Evolutionary conservation across 2,113 vertebrate species (phyloP).

Genomic region (Forbesichthys agassizii): DNA sequence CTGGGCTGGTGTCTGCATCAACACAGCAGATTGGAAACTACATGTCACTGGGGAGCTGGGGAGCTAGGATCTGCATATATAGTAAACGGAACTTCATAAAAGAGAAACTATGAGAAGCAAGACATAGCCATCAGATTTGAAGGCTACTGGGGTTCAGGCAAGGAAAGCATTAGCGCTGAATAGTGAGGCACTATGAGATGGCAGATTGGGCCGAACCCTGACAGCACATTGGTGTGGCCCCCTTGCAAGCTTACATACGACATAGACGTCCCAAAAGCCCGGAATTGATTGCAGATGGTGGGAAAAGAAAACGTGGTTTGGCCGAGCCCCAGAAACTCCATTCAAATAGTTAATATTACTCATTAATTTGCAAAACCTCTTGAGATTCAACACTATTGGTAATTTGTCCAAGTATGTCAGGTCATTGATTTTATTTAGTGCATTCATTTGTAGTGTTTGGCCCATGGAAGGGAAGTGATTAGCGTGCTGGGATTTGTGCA

Average conservation of each 20-base stretch:
- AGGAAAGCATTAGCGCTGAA: slow-evolving; percentile 23
- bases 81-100: slow-evolving; percentile 4
- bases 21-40: slow-evolving; percentile 36
- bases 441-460: too few species aligned
- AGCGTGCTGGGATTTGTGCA: too few species aligned
- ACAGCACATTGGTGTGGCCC: slow-evolving; percentile 68
- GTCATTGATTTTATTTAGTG: too few species aligned
- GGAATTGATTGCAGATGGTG: slow-evolving; percentile 62
- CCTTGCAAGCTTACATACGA: slow-evolving; percentile 40
- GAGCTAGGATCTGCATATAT: slow-evolving; percentile 16
- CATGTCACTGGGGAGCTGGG: slow-evolving; percentile 33
- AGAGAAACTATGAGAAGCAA: not conserved
- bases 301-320: slow-evolving; percentile 26
- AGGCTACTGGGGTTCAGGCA: slow-evolving; percentile 23
- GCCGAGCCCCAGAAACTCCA: slow-evolving; percentile 12
- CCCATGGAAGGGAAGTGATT: too few species aligned
- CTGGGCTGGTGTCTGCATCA: slow-evolving; percentile 35
- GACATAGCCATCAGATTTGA: slow-evolving; percentile 23
- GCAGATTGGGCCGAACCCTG: slow-evolving; percentile 52
- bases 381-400: slow-evolving; percentile 29
- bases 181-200: slow-evolving; percentile 41
- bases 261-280: slow-evolving; percentile 22
- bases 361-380: slow-evolving; percentile 12
- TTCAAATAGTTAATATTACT: slow-evolving; percentile 33
- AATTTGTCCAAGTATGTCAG: slow-evolving; percentile 3